Conservation (phyloP, 1,140 invertebrate species). For the Macrobrachium rosenbergii region DNA sequence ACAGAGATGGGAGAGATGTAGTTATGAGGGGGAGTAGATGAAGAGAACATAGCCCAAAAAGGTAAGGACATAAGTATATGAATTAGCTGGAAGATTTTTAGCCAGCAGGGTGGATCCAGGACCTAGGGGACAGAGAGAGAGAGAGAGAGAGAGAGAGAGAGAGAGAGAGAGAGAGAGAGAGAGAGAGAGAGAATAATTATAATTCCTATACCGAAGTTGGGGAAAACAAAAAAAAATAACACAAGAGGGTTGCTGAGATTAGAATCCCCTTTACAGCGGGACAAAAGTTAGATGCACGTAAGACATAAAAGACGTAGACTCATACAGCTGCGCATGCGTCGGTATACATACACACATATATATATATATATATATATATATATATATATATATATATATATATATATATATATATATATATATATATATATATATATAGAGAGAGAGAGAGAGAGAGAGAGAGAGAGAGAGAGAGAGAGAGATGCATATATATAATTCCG, state of each 20-base stretch:
- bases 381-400: slow-evolving; percentile 20
- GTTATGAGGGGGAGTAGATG: too few relatives aligned
- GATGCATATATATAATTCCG: slow-evolving; percentile 15
- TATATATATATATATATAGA: slow-evolving; percentile 6
- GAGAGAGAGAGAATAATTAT: not conserved
- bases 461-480: not conserved
- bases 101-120: too few relatives aligned
- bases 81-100: too few relatives aligned
- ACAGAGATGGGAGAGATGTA: too few relatives aligned
- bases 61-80: too few relatives aligned
- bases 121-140: not conserved
- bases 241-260: not conserved
- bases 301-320: too few relatives aligned
- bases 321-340: not conserved
- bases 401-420: slow-evolving; percentile 2
- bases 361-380: slow-evolving; percentile 37
- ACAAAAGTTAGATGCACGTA: not conserved
- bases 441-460: not conserved
- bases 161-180: not conserved
- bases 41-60: too few relatives aligned
- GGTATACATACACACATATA: slow-evolving; percentile 5
- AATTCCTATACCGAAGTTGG: not conserved
- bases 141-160: not conserved
- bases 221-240: not conserved
- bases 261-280: too few relatives aligned